A percentile compares a stretch with the other conserved stretches of the same genome.
Conservation (phyloP, 2,797 vertebrate species). For the Acridotheres tristis region DNA sequence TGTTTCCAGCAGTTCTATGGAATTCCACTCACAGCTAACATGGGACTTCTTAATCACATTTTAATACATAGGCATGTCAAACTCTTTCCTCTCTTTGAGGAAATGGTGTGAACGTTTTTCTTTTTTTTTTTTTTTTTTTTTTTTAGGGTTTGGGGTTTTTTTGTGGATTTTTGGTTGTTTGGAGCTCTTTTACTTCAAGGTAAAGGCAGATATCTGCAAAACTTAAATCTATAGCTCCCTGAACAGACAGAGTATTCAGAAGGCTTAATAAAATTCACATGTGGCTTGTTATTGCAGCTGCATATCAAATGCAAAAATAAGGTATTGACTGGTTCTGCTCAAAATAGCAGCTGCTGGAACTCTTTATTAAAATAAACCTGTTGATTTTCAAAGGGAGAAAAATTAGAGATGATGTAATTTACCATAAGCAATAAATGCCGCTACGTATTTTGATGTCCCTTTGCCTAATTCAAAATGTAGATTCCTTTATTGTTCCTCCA, state of each 20-base stretch:
- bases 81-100: background rate
- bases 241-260: constrained; percentile 36
- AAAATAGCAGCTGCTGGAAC: constrained; percentile 37
- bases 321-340: constrained; percentile 16
- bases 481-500: background rate
- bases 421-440: background rate
- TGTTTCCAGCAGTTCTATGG: background rate
- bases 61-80: constrained; percentile 3
- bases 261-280: constrained; percentile 53
- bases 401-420: background rate
- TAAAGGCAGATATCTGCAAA: constrained; percentile 45
- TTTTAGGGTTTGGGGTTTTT: background rate
- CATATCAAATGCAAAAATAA: constrained; percentile 51
- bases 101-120: background rate
- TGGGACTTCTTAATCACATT: background rate
- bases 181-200: background rate
- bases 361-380: constrained; percentile 31
- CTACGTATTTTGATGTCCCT: background rate
- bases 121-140: background rate
- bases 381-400: constrained; percentile 58
- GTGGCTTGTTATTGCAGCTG: constrained; percentile 57
- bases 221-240: constrained; percentile 44
- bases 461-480: background rate
- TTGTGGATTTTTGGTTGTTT: background rate
- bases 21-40: constrained; percentile 4